Evolutionary conservation across 2,113 vertebrate genomes (phyloP).

Genomic region (Paracyprichromis sp.): DNA sequence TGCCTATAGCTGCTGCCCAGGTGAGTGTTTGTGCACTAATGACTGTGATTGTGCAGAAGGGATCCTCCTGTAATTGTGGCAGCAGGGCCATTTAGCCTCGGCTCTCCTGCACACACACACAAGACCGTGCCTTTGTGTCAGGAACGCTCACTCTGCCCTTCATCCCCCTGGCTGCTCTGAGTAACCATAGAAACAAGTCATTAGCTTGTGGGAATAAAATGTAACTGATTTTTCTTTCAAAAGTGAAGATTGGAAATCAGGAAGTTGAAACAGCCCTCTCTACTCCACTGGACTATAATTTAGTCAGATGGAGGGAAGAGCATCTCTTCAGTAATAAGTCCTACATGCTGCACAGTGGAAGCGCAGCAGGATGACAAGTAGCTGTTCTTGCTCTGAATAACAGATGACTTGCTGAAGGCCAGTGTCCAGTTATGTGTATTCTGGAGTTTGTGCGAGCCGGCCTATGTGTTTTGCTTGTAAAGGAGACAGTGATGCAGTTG

Average conservation of each 20-base stretch:
- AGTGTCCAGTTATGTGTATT: neutral
- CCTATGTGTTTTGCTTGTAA: neutral
- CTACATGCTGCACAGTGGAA: neutral
- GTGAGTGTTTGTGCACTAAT: conserved; percentile 60
- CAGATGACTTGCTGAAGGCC: neutral
- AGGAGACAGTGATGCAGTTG: neutral
- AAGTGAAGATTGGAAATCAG: conserved; percentile 43
- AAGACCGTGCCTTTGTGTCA: conserved; percentile 50
- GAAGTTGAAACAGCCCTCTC: conserved; percentile 46
- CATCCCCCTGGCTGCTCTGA: conserved; percentile 34
- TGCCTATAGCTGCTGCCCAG: conserved; percentile 62
- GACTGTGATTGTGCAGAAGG: conserved; percentile 57
- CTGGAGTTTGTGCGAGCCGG: neutral
- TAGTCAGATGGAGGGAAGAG: conserved; percentile 2
- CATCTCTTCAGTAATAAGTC: conserved; percentile 10
- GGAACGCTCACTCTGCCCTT: conserved; percentile 35
- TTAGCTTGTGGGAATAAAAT: conserved; percentile 54
- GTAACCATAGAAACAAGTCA: conserved; percentile 65
- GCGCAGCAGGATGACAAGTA: neutral
- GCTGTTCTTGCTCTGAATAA: neutral
- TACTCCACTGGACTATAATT: conserved; percentile 34
- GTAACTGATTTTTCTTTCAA: conserved; percentile 45
- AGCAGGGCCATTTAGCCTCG: conserved; percentile 28
- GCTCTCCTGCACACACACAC: conserved; percentile 16
- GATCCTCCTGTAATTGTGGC: conserved; percentile 59